phyloP scores from a whole-genome alignment of 1,140 invertebrate genomes.

The Whitmania pigra region DNA sequence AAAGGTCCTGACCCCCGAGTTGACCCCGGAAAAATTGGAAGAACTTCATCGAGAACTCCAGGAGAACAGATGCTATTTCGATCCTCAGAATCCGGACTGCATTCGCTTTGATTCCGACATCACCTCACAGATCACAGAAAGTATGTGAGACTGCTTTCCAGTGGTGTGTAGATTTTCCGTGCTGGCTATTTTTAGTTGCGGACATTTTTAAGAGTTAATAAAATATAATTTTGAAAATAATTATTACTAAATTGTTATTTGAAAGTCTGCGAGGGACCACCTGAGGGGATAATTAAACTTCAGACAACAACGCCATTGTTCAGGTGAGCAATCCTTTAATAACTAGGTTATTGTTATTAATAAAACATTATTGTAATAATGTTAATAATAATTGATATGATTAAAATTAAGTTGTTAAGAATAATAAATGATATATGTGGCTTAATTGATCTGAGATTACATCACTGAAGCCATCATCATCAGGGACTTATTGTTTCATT shows the following conservation, averaged over 20 bases:
- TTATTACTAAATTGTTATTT: constrained; percentile 26
- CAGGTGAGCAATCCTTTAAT: constrained; percentile 37
- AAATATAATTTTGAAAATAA: not conserved
- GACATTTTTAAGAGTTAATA: no score
- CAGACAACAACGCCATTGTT: constrained; percentile 65
- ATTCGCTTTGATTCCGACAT: constrained; percentile 55
- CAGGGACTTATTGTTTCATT: no score
- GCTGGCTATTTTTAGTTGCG: no score
- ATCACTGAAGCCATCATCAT: no score
- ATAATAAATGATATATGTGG: no score
- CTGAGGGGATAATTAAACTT: constrained; percentile 57
- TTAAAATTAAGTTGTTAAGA: no score
- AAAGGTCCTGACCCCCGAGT: constrained; percentile 62
- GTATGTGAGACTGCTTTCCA: constrained; percentile 37
- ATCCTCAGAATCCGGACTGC: constrained; percentile 52
- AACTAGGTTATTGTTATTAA: no score
- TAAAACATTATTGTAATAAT: no score
- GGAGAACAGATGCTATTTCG: constrained; percentile 58
- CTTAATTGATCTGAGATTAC: no score
- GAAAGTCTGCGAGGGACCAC: constrained; percentile 51
- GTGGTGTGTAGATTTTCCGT: no score
- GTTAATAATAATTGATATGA: no score
- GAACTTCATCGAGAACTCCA: constrained; percentile 58
- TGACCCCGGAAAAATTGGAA: constrained; percentile 53
- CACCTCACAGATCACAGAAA: constrained; percentile 51